Percentiles rank a stretch among this genome's conserved stretches.
These are phyloP conservation scores for Hirundo rustica DNA, from an alignment of 2,797 vertebrate species.

Conservation along the genomic window DNA sequence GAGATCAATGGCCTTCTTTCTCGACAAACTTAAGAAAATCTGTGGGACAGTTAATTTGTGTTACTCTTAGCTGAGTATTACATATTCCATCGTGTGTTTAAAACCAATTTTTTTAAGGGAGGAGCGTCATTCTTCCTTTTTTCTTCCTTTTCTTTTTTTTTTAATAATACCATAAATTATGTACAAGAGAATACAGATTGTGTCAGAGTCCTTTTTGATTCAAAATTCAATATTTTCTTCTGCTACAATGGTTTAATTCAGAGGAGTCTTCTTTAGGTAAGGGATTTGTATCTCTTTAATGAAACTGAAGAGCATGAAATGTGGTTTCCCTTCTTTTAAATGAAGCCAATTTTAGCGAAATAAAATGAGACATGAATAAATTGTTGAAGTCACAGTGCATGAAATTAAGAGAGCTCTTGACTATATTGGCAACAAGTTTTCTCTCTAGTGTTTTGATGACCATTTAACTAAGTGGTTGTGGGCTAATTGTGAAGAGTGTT, in stretches of 20 bases:
- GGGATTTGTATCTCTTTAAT: slow-evolving; percentile 79
- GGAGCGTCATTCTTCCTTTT: background rate
- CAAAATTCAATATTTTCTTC: slow-evolving; percentile 75
- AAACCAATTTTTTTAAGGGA: slow-evolving; percentile 1
- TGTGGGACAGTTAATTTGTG: background rate
- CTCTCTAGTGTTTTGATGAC: slow-evolving; percentile 64
- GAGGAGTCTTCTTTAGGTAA: slow-evolving; percentile 70
- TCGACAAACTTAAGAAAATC: background rate
- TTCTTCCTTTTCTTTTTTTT: background rate
- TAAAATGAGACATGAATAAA: slow-evolving; percentile 80
- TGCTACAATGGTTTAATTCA: slow-evolving; percentile 78
- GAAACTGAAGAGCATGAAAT: slow-evolving; percentile 83
- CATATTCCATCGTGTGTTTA: background rate
- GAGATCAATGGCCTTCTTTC: background rate
- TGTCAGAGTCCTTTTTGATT: slow-evolving; percentile 66
- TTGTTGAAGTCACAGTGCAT: slow-evolving; percentile 81
- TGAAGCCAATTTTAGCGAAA: slow-evolving; percentile 79
- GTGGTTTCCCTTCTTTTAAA: slow-evolving; percentile 79
- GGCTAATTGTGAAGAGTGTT: slow-evolving; percentile 28
- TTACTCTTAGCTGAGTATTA: background rate
- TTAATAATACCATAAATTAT: background rate
- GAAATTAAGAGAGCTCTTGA: slow-evolving; percentile 78
- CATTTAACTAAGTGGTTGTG: slow-evolving; percentile 37
- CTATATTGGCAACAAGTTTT: slow-evolving; percentile 61
- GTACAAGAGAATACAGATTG: slow-evolving; percentile 19